Conservation (phyloP, 2,888 invertebrate genomes). For the Zygogramma bicolorata region DNA sequence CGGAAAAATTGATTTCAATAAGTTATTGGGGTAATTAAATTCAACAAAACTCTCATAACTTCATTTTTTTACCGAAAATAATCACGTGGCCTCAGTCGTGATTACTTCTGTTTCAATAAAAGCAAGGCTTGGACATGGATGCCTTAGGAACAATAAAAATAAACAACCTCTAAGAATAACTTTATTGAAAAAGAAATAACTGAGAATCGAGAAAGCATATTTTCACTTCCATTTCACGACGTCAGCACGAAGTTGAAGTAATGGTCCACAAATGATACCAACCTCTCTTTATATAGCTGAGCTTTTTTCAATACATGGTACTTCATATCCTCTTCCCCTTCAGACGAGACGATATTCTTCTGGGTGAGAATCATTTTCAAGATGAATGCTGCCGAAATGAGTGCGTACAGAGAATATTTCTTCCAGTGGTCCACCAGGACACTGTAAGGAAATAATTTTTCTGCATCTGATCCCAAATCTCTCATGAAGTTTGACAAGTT, state of each 20-base stretch:
- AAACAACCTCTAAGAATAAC: too few relatives aligned
- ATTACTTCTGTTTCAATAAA: too few relatives aligned
- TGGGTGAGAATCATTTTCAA: not conserved
- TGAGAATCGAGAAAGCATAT: too few relatives aligned
- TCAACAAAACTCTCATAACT: too few relatives aligned
- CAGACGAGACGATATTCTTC: not conserved
- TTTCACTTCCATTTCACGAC: not conserved
- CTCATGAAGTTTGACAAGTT: not conserved
- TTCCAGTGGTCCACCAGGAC: slow-evolving; percentile 5
- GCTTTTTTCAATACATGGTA: not conserved
- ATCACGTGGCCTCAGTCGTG: too few relatives aligned
- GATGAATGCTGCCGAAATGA: not conserved
- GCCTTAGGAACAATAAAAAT: too few relatives aligned
- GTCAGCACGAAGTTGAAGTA: not conserved
- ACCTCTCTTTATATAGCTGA: not conserved
- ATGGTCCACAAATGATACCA: not conserved
- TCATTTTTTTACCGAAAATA: too few relatives aligned
- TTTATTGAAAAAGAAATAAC: too few relatives aligned
- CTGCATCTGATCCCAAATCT: not conserved
- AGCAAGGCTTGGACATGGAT: too few relatives aligned
- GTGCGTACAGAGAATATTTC: not conserved
- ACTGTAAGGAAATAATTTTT: not conserved
- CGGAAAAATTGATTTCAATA: too few relatives aligned
- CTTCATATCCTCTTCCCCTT: not conserved
- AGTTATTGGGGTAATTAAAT: too few relatives aligned